A percentile compares a stretch with the other conserved stretches of the same genome.
phyloP scores from a whole-genome alignment of 2,797 vertebrate species.

The Sebastes minor region DNA sequence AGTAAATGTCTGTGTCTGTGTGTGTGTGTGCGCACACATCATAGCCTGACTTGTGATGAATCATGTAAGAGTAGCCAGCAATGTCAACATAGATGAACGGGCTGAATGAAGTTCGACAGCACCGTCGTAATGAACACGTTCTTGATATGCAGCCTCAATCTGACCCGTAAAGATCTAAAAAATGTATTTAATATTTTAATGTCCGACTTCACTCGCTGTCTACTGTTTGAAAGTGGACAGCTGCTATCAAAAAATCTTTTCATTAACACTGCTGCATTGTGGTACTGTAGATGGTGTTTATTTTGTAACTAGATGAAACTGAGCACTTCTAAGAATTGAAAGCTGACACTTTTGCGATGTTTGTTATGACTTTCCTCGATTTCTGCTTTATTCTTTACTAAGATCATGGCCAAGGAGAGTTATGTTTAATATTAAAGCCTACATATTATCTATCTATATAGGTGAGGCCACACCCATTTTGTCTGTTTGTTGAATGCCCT shows the following conservation, averaged over 20 bases:
- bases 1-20: background rate
- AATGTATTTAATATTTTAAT: slow-evolving; percentile 18
- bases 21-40: background rate
- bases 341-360: background rate
- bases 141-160: background rate
- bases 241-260: background rate
- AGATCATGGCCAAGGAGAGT: background rate
- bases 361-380: background rate
- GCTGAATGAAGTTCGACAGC: background rate
- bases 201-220: background rate
- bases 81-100: background rate
- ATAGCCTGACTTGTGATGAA: slow-evolving; percentile 6
- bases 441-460: background rate
- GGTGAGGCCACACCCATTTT: background rate
- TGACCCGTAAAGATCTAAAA: slow-evolving; percentile 15
- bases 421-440: background rate
- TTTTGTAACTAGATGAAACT: background rate
- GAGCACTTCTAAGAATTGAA: background rate
- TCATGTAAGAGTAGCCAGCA: slow-evolving; percentile 6
- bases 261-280: background rate
- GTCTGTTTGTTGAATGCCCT: background rate
- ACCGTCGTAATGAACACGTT: background rate
- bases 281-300: background rate
- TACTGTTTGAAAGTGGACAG: background rate
- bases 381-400: background rate